Percentiles rank a stretch among this genome's conserved stretches.
Evolutionary conservation across 2,888 invertebrate species (phyloP).

Genomic region (Shargacucullia verbasci): DNA sequence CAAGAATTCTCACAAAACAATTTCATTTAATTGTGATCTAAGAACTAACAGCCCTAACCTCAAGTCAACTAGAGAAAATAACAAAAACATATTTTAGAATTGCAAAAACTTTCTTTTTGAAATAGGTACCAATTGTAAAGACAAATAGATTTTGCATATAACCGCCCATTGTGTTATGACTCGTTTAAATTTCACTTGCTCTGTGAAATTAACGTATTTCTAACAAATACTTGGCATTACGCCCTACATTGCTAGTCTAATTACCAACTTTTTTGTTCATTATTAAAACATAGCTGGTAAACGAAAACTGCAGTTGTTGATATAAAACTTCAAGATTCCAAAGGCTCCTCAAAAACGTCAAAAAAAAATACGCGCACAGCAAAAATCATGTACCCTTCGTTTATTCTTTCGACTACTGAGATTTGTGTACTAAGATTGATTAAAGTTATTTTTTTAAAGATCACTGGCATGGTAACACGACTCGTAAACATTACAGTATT

Average conservation of each 20-base stretch:
- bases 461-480: no score
- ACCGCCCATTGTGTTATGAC: slow-evolving; percentile 10
- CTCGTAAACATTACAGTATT: no score
- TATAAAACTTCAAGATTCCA: no score
- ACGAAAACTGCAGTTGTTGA: neutral
- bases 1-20: slow-evolving; percentile 6
- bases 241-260: slow-evolving; percentile 21
- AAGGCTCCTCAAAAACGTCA: no score
- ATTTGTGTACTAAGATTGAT: no score
- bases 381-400: no score
- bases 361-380: no score
- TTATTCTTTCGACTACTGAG: no score
- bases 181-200: slow-evolving; percentile 28
- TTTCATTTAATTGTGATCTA: no score
- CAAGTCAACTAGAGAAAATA: neutral
- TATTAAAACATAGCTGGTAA: slow-evolving; percentile 27
- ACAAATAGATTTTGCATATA: slow-evolving; percentile 20
- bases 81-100: neutral
- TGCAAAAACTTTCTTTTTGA: slow-evolving; percentile 4
- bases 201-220: slow-evolving; percentile 23
- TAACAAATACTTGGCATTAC: slow-evolving; percentile 23
- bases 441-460: no score
- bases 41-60: no score
- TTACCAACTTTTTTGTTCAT: slow-evolving; percentile 25
- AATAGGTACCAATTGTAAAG: neutral